Percentiles rank a stretch among this genome's conserved stretches.
phyloP scores from a whole-genome alignment of 2,797 vertebrate species.

The Natrix natrix region DNA sequence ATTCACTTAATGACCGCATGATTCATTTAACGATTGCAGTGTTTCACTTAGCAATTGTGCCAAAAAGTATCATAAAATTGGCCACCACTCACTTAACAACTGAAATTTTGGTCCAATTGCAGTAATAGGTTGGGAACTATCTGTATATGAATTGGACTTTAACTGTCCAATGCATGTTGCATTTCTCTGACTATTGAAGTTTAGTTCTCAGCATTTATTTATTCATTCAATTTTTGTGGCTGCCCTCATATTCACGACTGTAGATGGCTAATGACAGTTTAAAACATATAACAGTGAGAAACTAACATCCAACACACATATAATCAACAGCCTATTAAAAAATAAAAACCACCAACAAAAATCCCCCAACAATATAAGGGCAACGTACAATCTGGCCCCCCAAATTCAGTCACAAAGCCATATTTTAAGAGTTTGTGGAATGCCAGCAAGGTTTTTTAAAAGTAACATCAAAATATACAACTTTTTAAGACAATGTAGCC shows the following conservation, averaged over 20 bases:
- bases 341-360: not conserved
- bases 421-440: not conserved
- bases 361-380: not conserved
- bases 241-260: not conserved
- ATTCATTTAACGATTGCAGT: not conserved
- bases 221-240: not conserved
- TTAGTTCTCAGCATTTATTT: not conserved
- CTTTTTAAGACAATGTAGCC: not conserved
- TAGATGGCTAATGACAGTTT: not conserved
- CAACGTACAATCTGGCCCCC: not conserved
- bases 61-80: not conserved
- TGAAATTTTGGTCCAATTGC: not conserved
- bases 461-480: not conserved
- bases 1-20: not conserved
- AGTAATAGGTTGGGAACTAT: not conserved
- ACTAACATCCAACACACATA: not conserved
- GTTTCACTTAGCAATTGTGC: not conserved
- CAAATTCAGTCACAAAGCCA: not conserved
- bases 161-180: not conserved
- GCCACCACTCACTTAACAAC: not conserved
- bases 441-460: not conserved
- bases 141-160: not conserved
- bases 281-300: not conserved
- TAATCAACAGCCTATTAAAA: not conserved
- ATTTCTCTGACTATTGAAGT: not conserved